A percentile compares a stretch with the other conserved stretches of the same genome.
phyloP scores from a whole-genome alignment of 2,113 vertebrate species.

The Sprattus sprattus region DNA sequence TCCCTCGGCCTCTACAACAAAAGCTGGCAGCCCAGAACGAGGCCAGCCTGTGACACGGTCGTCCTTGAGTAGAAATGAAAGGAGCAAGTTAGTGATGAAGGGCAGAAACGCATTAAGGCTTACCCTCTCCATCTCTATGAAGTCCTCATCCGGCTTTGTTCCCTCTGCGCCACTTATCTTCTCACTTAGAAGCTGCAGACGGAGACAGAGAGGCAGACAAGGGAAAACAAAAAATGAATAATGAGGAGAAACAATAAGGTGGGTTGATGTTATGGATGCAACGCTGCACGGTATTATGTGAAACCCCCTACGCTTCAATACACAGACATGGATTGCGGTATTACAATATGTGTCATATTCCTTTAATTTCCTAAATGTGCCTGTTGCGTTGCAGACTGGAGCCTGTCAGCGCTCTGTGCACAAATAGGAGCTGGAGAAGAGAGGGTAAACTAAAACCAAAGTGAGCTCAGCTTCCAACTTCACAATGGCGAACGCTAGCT shows the following conservation, averaged over 20 bases:
- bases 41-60: not conserved
- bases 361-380: too few relatives aligned
- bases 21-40: not conserved
- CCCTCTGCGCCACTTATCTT: conserved; percentile 93
- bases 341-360: too few relatives aligned
- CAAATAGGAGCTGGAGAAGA: too few relatives aligned
- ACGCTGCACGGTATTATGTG: too few relatives aligned
- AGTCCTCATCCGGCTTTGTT: conserved; percentile 90
- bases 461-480: too few relatives aligned
- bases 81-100: not conserved
- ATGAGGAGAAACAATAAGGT: not conserved
- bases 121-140: conserved; percentile 94
- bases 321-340: too few relatives aligned
- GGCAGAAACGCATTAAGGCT: conserved; percentile 50
- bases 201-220: conserved; percentile 13
- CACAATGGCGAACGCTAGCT: too few relatives aligned
- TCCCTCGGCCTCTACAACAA: not conserved
- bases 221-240: not conserved
- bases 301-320: too few relatives aligned
- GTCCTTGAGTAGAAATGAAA: not conserved
- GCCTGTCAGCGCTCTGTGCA: too few relatives aligned
- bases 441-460: too few relatives aligned
- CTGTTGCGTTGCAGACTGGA: too few relatives aligned
- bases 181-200: conserved; percentile 84
- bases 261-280: not conserved